Conservation (phyloP, 2,797 vertebrate species). For the Emys orbicularis region DNA sequence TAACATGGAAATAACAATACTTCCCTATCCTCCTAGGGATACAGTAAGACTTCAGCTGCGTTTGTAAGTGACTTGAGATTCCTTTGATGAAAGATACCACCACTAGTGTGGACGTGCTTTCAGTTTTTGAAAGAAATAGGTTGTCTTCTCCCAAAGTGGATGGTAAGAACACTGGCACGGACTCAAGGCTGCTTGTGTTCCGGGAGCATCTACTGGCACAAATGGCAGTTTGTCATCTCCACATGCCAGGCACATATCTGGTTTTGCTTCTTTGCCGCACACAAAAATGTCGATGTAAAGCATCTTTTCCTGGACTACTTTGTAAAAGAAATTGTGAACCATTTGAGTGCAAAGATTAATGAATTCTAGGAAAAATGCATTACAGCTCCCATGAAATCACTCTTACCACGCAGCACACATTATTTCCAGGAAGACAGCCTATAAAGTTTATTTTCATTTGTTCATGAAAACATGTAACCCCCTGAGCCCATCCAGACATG, state of each 20-base stretch:
- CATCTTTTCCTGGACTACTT: background rate
- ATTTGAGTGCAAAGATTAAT: background rate
- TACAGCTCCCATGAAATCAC: background rate
- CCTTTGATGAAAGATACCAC: too few relatives aligned
- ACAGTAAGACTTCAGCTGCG: background rate
- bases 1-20: background rate
- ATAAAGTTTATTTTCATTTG: background rate
- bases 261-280: background rate
- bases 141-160: background rate
- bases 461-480: background rate
- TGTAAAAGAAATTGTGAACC: background rate
- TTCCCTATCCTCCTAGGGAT: background rate
- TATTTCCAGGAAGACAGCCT: background rate
- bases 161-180: background rate
- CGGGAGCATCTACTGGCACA: background rate
- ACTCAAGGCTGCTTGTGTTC: background rate
- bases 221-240: background rate
- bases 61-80: background rate
- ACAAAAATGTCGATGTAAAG: background rate
- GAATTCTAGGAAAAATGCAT: background rate
- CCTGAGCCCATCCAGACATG: rapidly evolving
- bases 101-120: background rate
- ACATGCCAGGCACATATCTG: background rate
- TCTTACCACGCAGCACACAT: rapidly evolving
- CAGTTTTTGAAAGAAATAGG: background rate